Conservation (phyloP, 1,140 invertebrate species). For the Drosophila oshimai region DNA sequence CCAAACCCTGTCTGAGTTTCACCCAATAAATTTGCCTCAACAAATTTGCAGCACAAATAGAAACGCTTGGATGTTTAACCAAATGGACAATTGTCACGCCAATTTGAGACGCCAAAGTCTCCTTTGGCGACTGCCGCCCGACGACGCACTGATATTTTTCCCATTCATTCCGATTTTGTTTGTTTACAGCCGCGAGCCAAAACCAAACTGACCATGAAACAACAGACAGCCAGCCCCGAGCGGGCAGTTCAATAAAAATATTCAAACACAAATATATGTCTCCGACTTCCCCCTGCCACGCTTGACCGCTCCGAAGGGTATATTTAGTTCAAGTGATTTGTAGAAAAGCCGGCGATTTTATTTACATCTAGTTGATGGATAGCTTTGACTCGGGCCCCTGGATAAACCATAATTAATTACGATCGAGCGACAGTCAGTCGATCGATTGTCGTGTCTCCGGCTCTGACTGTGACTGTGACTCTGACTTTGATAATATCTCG, state of each 20-base stretch:
- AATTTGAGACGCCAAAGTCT: constrained; percentile 37
- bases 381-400: constrained; percentile 6
- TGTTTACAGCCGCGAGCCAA: constrained; percentile 44
- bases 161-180: constrained; percentile 23
- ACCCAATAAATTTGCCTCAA: constrained; percentile 24
- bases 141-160: constrained; percentile 15
- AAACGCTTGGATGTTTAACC: constrained; percentile 40
- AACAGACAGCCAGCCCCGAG: constrained; percentile 8
- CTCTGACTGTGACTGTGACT: neutral
- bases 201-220: constrained; percentile 49
- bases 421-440: constrained; percentile 28
- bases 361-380: constrained; percentile 46
- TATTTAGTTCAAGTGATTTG: constrained; percentile 46
- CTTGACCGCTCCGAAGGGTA: constrained; percentile 44
- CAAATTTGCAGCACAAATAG: constrained; percentile 39
- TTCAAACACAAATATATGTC: constrained; percentile 32
- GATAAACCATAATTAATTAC: constrained; percentile 45
- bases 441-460: constrained; percentile 24
- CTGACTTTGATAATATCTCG: neutral
- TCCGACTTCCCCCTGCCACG: constrained; percentile 18
- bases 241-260: constrained; percentile 32
- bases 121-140: constrained; percentile 16
- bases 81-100: constrained; percentile 49
- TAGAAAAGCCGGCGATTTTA: constrained; percentile 29
- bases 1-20: constrained; percentile 5